Base-by-base conservation (phyloP, 2,113 vertebrate genomes). In the Peromyscus polionotus region DNA sequence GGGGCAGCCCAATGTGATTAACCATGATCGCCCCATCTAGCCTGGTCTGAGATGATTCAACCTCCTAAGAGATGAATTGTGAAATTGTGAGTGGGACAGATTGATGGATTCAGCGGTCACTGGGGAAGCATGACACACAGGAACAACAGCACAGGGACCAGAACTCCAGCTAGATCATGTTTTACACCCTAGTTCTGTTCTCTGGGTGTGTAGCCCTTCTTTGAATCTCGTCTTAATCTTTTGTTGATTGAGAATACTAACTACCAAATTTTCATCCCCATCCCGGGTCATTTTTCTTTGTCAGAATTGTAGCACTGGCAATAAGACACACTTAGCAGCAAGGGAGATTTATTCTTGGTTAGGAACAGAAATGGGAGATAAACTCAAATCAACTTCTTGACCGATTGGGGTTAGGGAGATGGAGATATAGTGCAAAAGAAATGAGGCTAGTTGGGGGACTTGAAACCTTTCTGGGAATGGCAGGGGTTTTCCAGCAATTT, bases 61-160 rank as follows among this genome's bases (percentile, higher is more conserved):
- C 68, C 54, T 88, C 76, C 67, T 76, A 65, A 85, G 48, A 90
- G 73, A 87, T 80, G 61, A 70, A 51, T 57, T 96, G 93, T 88
- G 68, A 93, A 80, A 59, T 67, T 96, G 93, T 92, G 68, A 93
- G 84, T 45, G 79, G 91, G 63, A 92, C 91, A 92, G 63, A 95
- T 76, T 95, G 95, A 72, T 1, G 10, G 90, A n/a, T 63, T 54
- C 67, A 75, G 87, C 70, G 96, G 90, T 94, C 95, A 59, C 61
- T 79, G 79, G 72, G 72, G 51, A 95, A 95, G 8, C 36, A 2
- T 93, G 72, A 95, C 93, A 91, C 91, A 86, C 45, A 83, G 45
- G 33, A 91, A 42, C 12, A 75, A 79, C 22, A 87, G 54, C 83
- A 83, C 19, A 28, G 85, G 33, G 68, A 65, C 31, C 86, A 91